Conservation (phyloP, 2,888 invertebrate species). For the Lepidocyrtoides sp. region DNA sequence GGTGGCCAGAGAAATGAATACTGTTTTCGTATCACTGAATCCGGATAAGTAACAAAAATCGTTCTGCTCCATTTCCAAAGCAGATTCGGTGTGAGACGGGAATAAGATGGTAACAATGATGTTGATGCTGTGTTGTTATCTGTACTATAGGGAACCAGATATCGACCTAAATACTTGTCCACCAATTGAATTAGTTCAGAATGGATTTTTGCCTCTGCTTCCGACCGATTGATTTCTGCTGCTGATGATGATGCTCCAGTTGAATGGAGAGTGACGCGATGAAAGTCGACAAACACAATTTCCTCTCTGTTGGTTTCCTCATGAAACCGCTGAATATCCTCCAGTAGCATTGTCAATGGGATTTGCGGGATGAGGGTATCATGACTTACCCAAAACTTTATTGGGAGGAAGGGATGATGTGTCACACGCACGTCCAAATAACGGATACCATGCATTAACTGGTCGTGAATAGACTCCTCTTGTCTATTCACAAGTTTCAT, state of each 20-base stretch:
- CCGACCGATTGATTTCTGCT: slow-evolving; percentile 88
- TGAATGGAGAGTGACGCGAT: slow-evolving; percentile 90
- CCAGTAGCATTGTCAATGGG: slow-evolving; percentile 87
- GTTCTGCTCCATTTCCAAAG: slow-evolving; percentile 79
- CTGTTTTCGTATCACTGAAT: slow-evolving; percentile 62
- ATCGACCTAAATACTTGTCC: slow-evolving; percentile 86
- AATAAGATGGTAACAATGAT: slow-evolving; percentile 34
- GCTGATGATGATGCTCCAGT: background rate
- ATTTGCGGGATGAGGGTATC: slow-evolving; percentile 86
- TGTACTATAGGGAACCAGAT: slow-evolving; percentile 86
- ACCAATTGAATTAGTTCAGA: slow-evolving; percentile 86
- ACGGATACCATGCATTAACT: slow-evolving; percentile 93
- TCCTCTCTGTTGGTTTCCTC: slow-evolving; percentile 88
- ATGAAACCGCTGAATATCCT: slow-evolving; percentile 88
- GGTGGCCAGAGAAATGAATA: slow-evolving; percentile 81
- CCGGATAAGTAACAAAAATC: slow-evolving; percentile 80
- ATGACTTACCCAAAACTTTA: slow-evolving; percentile 91
- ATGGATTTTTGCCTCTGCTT: slow-evolving; percentile 85
- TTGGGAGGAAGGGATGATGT: slow-evolving; percentile 87
- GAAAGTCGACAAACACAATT: slow-evolving; percentile 93
- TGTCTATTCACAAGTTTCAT: slow-evolving; percentile 88
- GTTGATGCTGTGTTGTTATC: slow-evolving; percentile 51
- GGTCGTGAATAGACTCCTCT: slow-evolving; percentile 93
- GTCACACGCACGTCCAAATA: slow-evolving; percentile 94
- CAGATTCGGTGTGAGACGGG: slow-evolving; percentile 75